Evolutionary conservation across 2,797 vertebrate species (phyloP), one percentile per base, ranked within the genome.

Genomic region (Phyllotis vaccarum): DNA sequence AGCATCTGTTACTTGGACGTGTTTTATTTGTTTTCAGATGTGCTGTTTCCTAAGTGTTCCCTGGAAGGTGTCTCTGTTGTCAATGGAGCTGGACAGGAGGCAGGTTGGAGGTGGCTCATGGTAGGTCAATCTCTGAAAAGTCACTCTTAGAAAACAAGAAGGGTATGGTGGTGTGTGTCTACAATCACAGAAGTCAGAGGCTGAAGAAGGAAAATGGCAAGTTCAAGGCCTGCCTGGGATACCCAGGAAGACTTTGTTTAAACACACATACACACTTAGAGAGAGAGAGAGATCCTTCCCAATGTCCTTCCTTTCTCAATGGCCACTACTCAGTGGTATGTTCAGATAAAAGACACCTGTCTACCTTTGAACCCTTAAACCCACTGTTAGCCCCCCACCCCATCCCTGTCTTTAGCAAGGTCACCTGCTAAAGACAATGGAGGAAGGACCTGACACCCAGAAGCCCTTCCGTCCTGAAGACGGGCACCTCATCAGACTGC

Each of bases 31-130:
- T 64, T 86, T 83, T 68, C 60, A 10, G 2, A 6, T 34, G 37
- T 27, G 78, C 14, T 75, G 68, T 58, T 88, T 40, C 40, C 81
- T 70, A 5, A 54, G 68, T 7, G 78, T 89, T 74, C 22, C 0
- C n/a, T 5, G 95, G 90, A 96, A 93, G 83, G 80, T 1, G 0
- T 8, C 17, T 52, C 88, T 6, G n/a, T 34, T n/a, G 94, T 86
- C 92, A 86, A 7, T 0, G 5, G 49, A 64, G n/a, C 62, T 93
- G 86, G 93, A 29, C 14, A 37, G 7, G 34, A 46, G 6, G 8
- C 0, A 24, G 49, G 21, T 9, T 34, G 76, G 91, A 74, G 68
- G 86, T 46, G 1, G 72, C 58, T 46, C 56, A 27, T 0, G 7
- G 1, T 2, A 0, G 4, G 16, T 49, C 56, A 17, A 8, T 46